Base-by-base conservation (phyloP, 2,888 invertebrate species). In the Neoascia interrupta region DNA sequence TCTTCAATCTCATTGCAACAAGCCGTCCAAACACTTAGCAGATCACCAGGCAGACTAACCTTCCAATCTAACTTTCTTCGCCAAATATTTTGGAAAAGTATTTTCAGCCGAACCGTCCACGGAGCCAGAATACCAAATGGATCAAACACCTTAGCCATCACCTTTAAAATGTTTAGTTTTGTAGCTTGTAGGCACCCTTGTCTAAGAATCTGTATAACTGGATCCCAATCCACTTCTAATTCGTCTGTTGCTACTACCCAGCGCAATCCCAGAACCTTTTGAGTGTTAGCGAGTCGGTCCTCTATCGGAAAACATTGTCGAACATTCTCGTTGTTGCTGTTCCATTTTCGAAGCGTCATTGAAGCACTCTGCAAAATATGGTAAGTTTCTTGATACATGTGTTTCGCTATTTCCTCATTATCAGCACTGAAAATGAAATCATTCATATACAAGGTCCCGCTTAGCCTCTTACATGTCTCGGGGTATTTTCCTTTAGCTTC, bases 61-160 rank as follows among this genome's bases (percentile, higher is more conserved):
- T 68, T 34, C 58, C 58, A 68, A 2, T 68, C 68, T n/a, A 68
- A 16, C 10, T 58, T 39, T 18, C 26, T 21, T 3, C 31, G 56
- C 68, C 56, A 68, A 3, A 68, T 58, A 2, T n/a, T 34, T 56
- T 68, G 66, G 21, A 68, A 68, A 2, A 66, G 21, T 10, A 58
- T 37, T 23, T 49, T 68, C 5, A 56, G 21, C n/a, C 49, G 51
- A 15, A 58, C 58, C 3, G 37, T 34, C 68, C 51, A 58, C 1
- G 58, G 68, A 28, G 21, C 11, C 34, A 53, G 34, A 31, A 43
- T 28, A 36, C 51, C 53, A 45, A 69, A 36, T 19, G 69, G 58
- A 8, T 69, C 51, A 21, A 60, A 69, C 5, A 69, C 45, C 37
- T 51, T 60, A 15, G 69, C 43, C 60, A 58, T 69, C 11, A 53